A percentile compares a stretch with the other conserved stretches of the same genome.
Evolutionary conservation across 1,140 invertebrate species (phyloP).

Genomic region (Drosophila arizonae): DNA sequence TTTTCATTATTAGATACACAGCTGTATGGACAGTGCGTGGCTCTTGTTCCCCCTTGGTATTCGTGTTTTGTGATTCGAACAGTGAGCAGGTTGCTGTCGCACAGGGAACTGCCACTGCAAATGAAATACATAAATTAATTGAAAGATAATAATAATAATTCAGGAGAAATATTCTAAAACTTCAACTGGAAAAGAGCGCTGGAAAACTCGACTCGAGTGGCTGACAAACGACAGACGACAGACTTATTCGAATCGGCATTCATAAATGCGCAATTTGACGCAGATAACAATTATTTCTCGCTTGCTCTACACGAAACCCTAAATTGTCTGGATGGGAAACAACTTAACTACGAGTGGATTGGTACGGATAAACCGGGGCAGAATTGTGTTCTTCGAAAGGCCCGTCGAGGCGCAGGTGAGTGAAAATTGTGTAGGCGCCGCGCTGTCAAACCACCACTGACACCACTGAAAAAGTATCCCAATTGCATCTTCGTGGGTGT

Average conservation of each 20-base stretch:
- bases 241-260: neutral
- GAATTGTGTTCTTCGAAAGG: conserved; percentile 49
- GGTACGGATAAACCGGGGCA: conserved; percentile 46
- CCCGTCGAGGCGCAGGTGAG: conserved; percentile 50
- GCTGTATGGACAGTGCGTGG: conserved; percentile 56
- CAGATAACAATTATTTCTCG: conserved; percentile 7
- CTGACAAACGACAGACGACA: too few species aligned
- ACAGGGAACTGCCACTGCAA: conserved; percentile 36
- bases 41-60: conserved; percentile 42
- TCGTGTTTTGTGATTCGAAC: conserved; percentile 45
- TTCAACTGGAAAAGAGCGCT: neutral
- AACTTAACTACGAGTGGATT: conserved; percentile 44
- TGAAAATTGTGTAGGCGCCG: conserved; percentile 16
- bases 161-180: neutral
- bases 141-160: neutral
- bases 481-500: conserved; percentile 10
- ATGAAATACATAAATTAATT: conserved; percentile 5
- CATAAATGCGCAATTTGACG: conserved; percentile 18
- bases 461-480: neutral
- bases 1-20: conserved; percentile 78
- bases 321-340: conserved; percentile 59
- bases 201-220: neutral
- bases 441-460: neutral
- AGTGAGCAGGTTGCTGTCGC: conserved; percentile 67
- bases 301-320: conserved; percentile 1